These are phyloP conservation scores for Agriopis aurantiaria DNA, from an alignment of 2,888 invertebrate species.

Conservation along the genomic window DNA sequence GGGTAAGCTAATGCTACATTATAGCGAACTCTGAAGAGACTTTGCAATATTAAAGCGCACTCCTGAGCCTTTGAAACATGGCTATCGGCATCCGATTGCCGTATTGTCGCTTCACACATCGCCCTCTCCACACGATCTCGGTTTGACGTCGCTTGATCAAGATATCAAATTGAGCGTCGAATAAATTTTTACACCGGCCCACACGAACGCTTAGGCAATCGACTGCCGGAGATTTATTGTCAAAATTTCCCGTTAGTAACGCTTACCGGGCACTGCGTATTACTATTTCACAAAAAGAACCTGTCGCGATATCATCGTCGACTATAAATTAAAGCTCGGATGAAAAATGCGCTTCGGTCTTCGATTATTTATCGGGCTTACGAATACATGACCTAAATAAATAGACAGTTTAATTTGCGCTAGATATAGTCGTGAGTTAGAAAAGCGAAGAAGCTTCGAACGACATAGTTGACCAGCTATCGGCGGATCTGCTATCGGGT, in stretches of 20 bases:
- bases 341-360: constrained; percentile 84
- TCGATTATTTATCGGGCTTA: constrained; percentile 81
- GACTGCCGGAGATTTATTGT: constrained; percentile 84
- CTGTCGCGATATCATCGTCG: constrained; percentile 85
- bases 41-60: constrained; percentile 32
- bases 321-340: constrained; percentile 83
- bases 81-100: constrained; percentile 49
- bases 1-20: not conserved
- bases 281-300: constrained; percentile 86
- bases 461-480: constrained; percentile 69
- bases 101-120: constrained; percentile 53
- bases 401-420: constrained; percentile 62
- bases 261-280: constrained; percentile 85
- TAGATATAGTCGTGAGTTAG: constrained; percentile 41
- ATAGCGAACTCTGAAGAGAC: not conserved
- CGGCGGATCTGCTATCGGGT: constrained; percentile 79
- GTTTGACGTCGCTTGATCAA: constrained; percentile 75
- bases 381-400: constrained; percentile 61
- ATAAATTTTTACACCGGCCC: constrained; percentile 82
- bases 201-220: constrained; percentile 85
- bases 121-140: constrained; percentile 53
- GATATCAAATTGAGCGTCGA: constrained; percentile 81
- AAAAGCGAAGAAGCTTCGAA: constrained; percentile 54
- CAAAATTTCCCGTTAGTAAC: constrained; percentile 86
- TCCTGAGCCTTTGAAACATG: constrained; percentile 38